phyloP scores from a whole-genome alignment of 23 tunicate genomes.

The Corella eumyota region DNA sequence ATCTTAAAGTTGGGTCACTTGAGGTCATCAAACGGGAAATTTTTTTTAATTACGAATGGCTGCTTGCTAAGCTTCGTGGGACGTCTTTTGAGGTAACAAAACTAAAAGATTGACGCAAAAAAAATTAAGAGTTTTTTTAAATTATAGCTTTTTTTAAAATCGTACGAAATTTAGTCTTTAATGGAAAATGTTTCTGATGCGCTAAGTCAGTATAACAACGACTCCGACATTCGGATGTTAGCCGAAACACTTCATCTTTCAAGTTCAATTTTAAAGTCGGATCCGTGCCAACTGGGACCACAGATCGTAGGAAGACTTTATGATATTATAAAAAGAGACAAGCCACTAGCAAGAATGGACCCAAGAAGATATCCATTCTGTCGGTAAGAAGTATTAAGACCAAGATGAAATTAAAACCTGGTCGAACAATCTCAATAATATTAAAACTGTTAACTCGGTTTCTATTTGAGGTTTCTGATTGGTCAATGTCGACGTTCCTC shows the following conservation, averaged over 20 bases:
- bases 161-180: too few species aligned
- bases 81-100: slow-evolving; percentile 49
- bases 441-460: background rate
- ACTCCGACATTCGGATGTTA: slow-evolving; percentile 59
- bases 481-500: slow-evolving; percentile 64
- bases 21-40: slow-evolving; percentile 48
- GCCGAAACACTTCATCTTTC: slow-evolving; percentile 58
- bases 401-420: background rate
- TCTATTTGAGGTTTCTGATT: slow-evolving; percentile 30
- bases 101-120: background rate
- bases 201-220: slow-evolving; percentile 11
- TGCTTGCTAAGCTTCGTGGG: slow-evolving; percentile 43
- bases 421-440: background rate
- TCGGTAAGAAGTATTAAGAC: slow-evolving; percentile 31
- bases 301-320: slow-evolving; percentile 72
- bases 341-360: slow-evolving; percentile 73
- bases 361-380: slow-evolving; percentile 76
- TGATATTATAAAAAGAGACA: slow-evolving; percentile 64
- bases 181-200: slow-evolving; percentile 19
- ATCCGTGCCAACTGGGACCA: slow-evolving; percentile 55
- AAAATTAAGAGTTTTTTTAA: too few species aligned
- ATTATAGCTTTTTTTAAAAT: too few species aligned
- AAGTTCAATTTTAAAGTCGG: slow-evolving; percentile 20
- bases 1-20: slow-evolving; percentile 11
- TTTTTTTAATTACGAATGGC: slow-evolving; percentile 76